Percentiles rank a stretch among this genome's conserved stretches.
phyloP scores from a whole-genome alignment of 2,113 vertebrate species.

The Melanostigma gelatinosum region DNA sequence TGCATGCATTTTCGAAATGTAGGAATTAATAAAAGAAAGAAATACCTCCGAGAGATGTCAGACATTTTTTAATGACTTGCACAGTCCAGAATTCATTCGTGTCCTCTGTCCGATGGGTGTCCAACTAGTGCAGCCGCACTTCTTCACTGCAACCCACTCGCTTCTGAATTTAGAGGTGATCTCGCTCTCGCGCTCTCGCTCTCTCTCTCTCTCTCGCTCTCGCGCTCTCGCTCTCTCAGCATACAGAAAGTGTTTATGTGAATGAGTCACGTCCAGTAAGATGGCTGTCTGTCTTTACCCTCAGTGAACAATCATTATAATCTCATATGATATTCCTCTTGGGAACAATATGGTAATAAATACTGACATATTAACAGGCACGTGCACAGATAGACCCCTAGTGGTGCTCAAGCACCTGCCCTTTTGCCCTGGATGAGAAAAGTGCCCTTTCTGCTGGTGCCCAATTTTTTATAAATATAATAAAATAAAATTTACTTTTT shows the following conservation, averaged over 20 bases:
- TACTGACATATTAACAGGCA: too few relatives aligned
- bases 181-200: neutral
- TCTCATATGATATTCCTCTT: conserved; percentile 18
- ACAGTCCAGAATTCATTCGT: conserved; percentile 19
- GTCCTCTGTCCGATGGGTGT: conserved; percentile 25
- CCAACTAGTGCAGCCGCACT: conserved; percentile 18
- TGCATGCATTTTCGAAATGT: conserved; percentile 6
- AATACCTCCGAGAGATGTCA: conserved; percentile 50
- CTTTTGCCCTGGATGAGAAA: too few relatives aligned
- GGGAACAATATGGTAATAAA: conserved; percentile 10
- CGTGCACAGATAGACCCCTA: too few relatives aligned
- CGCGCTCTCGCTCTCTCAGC: neutral
- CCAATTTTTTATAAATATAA: too few relatives aligned
- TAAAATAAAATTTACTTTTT: too few relatives aligned
- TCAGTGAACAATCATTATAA: conserved; percentile 11
- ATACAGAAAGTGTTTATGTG: neutral
- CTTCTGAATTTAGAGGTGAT: conserved; percentile 44
- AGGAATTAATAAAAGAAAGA: conserved; percentile 7
- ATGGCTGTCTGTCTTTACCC: neutral
- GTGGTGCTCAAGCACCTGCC: too few relatives aligned
- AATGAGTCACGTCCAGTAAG: conserved; percentile 45
- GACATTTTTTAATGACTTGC: neutral
- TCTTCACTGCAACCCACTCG: conserved; percentile 30
- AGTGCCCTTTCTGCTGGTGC: too few relatives aligned
- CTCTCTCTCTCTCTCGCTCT: neutral